phyloP scores from a whole-genome alignment of 2,888 invertebrate species.

The Caenorhabditis sp. region DNA sequence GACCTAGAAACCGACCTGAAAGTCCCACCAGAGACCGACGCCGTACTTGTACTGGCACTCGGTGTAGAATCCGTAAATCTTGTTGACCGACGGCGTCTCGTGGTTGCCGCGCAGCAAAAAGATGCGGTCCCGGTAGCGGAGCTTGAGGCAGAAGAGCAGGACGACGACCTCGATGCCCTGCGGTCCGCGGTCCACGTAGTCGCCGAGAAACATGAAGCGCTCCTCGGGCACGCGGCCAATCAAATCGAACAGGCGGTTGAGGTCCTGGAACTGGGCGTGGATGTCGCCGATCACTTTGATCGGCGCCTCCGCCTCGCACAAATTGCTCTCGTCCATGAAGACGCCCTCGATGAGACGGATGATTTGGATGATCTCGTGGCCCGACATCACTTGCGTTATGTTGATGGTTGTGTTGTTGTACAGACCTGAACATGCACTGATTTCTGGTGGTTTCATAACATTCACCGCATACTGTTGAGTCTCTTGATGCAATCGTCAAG shows the following conservation, averaged over 20 bases:
- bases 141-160: constrained; percentile 70
- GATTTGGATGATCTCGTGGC: constrained; percentile 66
- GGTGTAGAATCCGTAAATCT: constrained; percentile 74
- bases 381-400: constrained; percentile 62
- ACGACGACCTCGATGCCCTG: constrained; percentile 72
- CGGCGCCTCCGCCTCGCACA: constrained; percentile 72
- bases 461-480: too few relatives aligned
- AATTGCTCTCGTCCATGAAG: constrained; percentile 67
- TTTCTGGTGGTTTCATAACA: constrained; percentile 10
- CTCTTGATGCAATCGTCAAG: constrained; percentile 68
- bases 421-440: constrained; percentile 46
- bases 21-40: constrained; percentile 75
- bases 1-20: constrained; percentile 70
- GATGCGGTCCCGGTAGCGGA: constrained; percentile 70
- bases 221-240: constrained; percentile 74
- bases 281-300: constrained; percentile 74
- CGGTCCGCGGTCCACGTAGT: constrained; percentile 76
- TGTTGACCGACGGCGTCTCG: constrained; percentile 74
- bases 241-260: constrained; percentile 72
- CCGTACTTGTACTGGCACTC: constrained; percentile 71
- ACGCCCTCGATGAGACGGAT: constrained; percentile 52
- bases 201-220: constrained; percentile 70
- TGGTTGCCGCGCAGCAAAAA: constrained; percentile 73
- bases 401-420: constrained; percentile 58
- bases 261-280: constrained; percentile 72